phyloP scores from a whole-genome alignment of 1,140 invertebrate genomes.

The Hydropsyche tenuis region DNA sequence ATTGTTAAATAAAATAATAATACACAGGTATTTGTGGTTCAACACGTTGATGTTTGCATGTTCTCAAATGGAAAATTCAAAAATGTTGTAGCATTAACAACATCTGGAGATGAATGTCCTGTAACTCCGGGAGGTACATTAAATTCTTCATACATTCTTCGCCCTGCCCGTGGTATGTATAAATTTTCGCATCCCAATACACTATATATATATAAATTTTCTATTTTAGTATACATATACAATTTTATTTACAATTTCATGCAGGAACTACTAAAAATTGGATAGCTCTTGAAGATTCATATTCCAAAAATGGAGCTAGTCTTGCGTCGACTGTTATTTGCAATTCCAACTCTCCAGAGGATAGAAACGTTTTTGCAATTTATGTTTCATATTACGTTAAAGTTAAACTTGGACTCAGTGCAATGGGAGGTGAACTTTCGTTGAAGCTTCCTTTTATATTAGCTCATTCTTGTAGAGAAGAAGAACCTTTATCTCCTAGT shows the following conservation, averaged over 20 bases:
- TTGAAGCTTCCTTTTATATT: slow-evolving; percentile 82
- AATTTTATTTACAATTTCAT: no score
- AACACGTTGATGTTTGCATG: slow-evolving; percentile 98
- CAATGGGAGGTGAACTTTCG: slow-evolving; percentile 80
- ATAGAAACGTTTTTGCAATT: slow-evolving; percentile 86
- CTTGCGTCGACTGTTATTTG: slow-evolving; percentile 74
- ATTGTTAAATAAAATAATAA: not conserved
- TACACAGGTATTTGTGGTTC: slow-evolving; percentile 81
- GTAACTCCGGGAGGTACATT: slow-evolving; percentile 69
- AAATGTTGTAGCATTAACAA: slow-evolving; percentile 91
- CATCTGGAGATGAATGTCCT: slow-evolving; percentile 72
- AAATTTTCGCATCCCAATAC: no score
- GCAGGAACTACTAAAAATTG: slow-evolving; percentile 77
- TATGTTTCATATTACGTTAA: slow-evolving; percentile 91
- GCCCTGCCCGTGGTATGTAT: slow-evolving; percentile 69
- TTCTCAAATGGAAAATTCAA: slow-evolving; percentile 99
- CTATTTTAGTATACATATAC: no score
- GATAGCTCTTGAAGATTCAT: slow-evolving; percentile 81
- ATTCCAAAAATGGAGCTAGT: slow-evolving; percentile 71
- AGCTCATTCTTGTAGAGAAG: slow-evolving; percentile 61
- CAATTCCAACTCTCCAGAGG: slow-evolving; percentile 66
- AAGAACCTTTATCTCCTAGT: slow-evolving; percentile 54
- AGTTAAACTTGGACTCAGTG: slow-evolving; percentile 78
- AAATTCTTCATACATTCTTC: slow-evolving; percentile 69
- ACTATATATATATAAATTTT: no score